Evolutionary conservation across 2,113 vertebrate genomes (phyloP), one percentile per base, ranked within the genome.

Genomic region (Trematomus loennbergii): DNA sequence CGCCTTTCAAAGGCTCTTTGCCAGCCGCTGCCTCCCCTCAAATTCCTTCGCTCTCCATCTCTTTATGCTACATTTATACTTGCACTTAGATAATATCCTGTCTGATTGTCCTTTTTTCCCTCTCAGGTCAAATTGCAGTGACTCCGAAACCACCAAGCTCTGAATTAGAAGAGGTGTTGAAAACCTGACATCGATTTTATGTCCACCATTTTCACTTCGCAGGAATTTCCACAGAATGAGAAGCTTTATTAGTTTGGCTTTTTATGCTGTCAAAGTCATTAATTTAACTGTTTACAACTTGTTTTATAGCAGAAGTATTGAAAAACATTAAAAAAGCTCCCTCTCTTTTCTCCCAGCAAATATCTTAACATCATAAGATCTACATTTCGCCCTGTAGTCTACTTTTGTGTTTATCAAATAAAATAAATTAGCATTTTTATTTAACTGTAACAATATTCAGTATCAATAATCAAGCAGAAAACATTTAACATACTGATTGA

Each of bases 61-160:
- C 83, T 94, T 90, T 90, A 93, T 88, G 90, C 85, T 87, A 93
- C 84, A 81, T 93, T 89, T 93, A 94, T 94, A 93, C 90, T 91
- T 84, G 80, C 87, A 92, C 90, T 90, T 90, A 89, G 87, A 92
- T 94, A 83, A 90, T 92, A 91, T 93, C 83, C 91, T 87, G 76
- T 87, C 87, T 82, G 79, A 92, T 90, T 65, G 22, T 86, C 66
- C 52, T 74, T 79, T 86, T 90, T 87, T 43, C 5, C 6, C 15
- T 66, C 64, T 66, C 12, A 88, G 89, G 84, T 92, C 71, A 88
- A 80, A 88, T 92, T 91, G 88, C 90, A 89, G 81, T 79, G 82
- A 91, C 87, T 90, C 72, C 4, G 55, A 93, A 92, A 89, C 76
- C 29, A 29, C 72, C 78, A 82, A 82, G 50, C 80, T 85, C 69